Evolutionary conservation across 2,888 invertebrate species (phyloP).

Genomic region (Drosophila tanythrix): DNA sequence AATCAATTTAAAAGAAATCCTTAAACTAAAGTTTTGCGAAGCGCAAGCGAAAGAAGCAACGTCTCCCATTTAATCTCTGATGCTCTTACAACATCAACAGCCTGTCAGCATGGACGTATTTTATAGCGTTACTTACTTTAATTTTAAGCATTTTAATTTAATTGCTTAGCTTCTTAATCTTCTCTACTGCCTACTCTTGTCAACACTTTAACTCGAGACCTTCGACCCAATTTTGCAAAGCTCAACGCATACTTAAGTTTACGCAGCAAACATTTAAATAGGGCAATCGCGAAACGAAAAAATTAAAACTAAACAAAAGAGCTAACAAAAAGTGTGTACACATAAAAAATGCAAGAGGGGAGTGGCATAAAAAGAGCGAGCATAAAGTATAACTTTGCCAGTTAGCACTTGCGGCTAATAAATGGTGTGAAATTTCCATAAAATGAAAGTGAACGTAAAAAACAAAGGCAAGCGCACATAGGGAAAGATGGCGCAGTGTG

Average conservation of each 20-base stretch:
- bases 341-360: slow-evolving; percentile 5
- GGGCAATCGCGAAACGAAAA: slow-evolving; percentile 17
- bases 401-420: slow-evolving; percentile 76
- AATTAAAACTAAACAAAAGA: slow-evolving; percentile 54
- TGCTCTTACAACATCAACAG: too few species aligned
- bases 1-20: not conserved
- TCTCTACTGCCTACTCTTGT: not conserved
- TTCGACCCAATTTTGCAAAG: not conserved
- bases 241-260: slow-evolving; percentile 25
- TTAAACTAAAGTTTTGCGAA: not conserved
- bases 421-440: slow-evolving; percentile 80
- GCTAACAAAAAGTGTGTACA: not conserved
- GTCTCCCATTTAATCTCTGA: not conserved
- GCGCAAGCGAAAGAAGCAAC: not conserved
- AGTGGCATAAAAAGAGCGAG: slow-evolving; percentile 13
- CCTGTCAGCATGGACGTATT: not conserved
- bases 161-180: not conserved
- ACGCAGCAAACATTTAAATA: slow-evolving; percentile 37
- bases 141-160: not conserved
- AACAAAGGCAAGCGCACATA: slow-evolving; percentile 31
- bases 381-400: slow-evolving; percentile 56
- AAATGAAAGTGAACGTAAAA: slow-evolving; percentile 76
- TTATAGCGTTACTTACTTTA: not conserved
- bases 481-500: slow-evolving; percentile 29
- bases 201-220: not conserved